phyloP scores from a whole-genome alignment of 2,888 invertebrate genomes.

The Tenthredo notha region DNA sequence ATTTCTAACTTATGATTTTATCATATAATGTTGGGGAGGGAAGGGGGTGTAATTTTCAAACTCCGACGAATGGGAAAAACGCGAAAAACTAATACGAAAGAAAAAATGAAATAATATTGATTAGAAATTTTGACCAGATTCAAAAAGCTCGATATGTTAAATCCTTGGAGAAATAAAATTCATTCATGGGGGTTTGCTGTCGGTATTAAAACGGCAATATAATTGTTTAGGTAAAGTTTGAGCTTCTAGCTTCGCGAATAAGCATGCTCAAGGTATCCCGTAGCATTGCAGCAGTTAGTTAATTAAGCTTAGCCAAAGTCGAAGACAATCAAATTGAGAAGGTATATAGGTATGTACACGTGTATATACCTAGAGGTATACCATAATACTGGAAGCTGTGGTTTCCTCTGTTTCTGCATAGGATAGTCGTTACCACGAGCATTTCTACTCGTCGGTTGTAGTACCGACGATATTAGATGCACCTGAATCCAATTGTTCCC shows the following conservation, averaged over 20 bases:
- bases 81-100: no score
- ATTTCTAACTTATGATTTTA: background rate
- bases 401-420: background rate
- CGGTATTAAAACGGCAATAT: background rate
- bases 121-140: no score
- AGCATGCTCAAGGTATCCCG: background rate
- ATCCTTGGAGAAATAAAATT: no score
- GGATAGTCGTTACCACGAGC: slow-evolving; percentile 27
- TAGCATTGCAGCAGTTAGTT: slow-evolving; percentile 8
- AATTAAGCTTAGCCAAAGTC: slow-evolving; percentile 25
- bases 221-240: background rate
- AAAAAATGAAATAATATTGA: no score
- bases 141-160: no score
- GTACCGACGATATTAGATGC: slow-evolving; percentile 35
- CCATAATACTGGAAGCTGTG: background rate
- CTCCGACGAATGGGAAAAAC: background rate
- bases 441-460: background rate
- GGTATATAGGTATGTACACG: background rate
- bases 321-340: slow-evolving; percentile 22
- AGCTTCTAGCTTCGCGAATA: background rate
- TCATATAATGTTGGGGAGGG: background rate
- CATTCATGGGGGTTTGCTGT: background rate
- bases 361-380: no score
- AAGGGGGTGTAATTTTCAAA: background rate
- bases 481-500: slow-evolving; percentile 46